A percentile compares a stretch with the other conserved stretches of the same genome.
These are phyloP conservation scores for Myotis davidii DNA, from an alignment of 2,113 vertebrate genomes.

Conservation along the genomic window DNA sequence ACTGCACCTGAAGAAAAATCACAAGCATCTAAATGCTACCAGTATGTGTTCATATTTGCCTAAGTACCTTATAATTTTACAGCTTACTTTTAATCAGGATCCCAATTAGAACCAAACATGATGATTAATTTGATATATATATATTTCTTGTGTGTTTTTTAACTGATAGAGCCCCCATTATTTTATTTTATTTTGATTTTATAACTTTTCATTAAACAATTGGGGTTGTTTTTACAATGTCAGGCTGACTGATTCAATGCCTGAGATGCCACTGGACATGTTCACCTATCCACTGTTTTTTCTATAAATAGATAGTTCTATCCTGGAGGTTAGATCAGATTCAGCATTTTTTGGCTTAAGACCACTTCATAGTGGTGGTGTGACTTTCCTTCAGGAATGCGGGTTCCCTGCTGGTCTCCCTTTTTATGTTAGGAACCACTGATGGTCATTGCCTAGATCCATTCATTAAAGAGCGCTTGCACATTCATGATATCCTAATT, in stretches of 20 bases:
- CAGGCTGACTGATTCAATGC: neutral
- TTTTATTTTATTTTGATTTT: neutral
- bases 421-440: neutral
- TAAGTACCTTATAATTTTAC: neutral
- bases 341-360: neutral
- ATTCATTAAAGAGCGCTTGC: neutral
- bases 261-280: neutral
- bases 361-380: neutral
- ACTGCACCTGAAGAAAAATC: neutral
- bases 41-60: neutral
- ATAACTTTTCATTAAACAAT: neutral
- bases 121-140: neutral
- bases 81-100: neutral
- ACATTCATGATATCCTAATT: neutral
- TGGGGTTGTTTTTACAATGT: neutral
- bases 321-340: neutral
- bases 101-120: neutral
- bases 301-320: neutral
- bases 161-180: neutral
- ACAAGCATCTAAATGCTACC: neutral
- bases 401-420: neutral
- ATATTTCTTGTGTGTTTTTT: neutral
- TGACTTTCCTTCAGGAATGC: neutral
- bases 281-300: neutral
- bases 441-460: neutral